phyloP scores from a whole-genome alignment of 1,140 invertebrate genomes.

The Radopholus similis region DNA sequence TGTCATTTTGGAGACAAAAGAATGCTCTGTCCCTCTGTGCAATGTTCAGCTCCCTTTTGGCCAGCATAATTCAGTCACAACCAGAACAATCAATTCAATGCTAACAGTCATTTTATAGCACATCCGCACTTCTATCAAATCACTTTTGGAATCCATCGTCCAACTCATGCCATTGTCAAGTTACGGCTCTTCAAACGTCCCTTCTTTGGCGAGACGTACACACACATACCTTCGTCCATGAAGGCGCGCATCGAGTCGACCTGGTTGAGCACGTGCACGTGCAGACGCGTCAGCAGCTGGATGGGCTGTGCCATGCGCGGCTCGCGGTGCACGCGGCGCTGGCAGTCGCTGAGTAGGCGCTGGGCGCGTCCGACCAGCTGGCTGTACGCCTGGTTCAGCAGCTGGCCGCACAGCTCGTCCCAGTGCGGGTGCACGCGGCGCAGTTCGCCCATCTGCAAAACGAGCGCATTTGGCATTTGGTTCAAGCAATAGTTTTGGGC shows the following conservation, averaged over 20 bases:
- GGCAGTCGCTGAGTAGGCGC: constrained; percentile 46
- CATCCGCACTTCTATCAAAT: too few relatives aligned
- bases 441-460: constrained; percentile 34
- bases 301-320: constrained; percentile 29
- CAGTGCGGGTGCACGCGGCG: constrained; percentile 45
- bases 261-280: constrained; percentile 59
- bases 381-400: constrained; percentile 54
- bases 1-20: too few relatives aligned
- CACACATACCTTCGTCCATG: constrained; percentile 57
- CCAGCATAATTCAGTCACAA: too few relatives aligned
- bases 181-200: neutral
- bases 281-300: constrained; percentile 51
- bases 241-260: constrained; percentile 56
- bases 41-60: too few relatives aligned
- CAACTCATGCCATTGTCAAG: constrained; percentile 1
- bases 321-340: constrained; percentile 41
- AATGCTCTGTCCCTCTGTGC: too few relatives aligned
- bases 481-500: too few relatives aligned
- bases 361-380: constrained; percentile 53
- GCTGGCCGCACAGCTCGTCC: constrained; percentile 56
- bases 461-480: too few relatives aligned
- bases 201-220: too few relatives aligned
- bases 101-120: too few relatives aligned
- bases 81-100: too few relatives aligned
- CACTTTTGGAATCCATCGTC: too few relatives aligned